Evolutionary conservation across 2,113 vertebrate species (phyloP).

Genomic region (Pomatorhinus ruficollis): DNA sequence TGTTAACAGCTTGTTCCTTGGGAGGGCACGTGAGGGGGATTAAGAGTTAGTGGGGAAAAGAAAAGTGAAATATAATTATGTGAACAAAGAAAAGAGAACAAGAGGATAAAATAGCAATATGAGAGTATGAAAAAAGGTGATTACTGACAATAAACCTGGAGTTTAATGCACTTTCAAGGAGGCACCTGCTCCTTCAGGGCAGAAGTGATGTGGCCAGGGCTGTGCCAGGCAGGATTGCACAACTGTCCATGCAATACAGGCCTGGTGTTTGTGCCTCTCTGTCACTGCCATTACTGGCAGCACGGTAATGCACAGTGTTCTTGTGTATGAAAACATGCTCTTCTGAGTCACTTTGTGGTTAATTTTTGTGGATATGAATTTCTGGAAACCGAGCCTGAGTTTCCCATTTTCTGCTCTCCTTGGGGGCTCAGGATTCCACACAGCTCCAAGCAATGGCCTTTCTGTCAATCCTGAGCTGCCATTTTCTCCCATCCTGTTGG

Average conservation of each 20-base stretch:
- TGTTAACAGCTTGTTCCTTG: background rate
- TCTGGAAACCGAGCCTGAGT: background rate
- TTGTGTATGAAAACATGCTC: background rate
- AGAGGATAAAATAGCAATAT: background rate
- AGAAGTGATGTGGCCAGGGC: background rate
- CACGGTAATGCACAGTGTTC: background rate
- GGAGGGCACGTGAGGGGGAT: background rate
- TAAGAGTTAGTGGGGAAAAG: background rate
- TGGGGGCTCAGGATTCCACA: background rate
- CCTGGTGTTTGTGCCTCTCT: background rate
- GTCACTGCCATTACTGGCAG: constrained; percentile 5
- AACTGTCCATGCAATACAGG: background rate
- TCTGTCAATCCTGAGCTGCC: background rate
- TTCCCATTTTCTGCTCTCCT: background rate
- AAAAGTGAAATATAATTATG: background rate
- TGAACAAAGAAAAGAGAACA: background rate
- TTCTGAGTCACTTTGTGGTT: constrained; percentile 18
- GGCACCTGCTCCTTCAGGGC: background rate
- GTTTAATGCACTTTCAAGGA: background rate
- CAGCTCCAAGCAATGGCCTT: background rate
- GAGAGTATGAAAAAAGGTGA: background rate
- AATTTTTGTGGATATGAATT: background rate
- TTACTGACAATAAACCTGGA: background rate
- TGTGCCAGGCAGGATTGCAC: background rate
- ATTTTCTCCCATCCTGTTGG: background rate